phyloP scores from a whole-genome alignment of 2,113 vertebrate genomes.

The Spea bombifrons region DNA sequence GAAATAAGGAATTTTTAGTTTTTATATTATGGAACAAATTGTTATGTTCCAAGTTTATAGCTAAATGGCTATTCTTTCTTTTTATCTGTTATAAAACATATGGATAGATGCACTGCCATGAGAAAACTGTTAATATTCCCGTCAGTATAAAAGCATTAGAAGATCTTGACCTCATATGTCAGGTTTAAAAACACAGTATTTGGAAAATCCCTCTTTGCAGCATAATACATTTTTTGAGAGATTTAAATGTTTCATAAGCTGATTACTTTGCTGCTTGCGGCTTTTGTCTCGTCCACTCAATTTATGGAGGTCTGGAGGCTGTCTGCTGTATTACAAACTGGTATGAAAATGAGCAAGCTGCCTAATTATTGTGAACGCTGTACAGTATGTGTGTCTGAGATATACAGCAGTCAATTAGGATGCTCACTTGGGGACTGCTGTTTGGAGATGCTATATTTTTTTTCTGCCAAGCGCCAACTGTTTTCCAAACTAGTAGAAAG shows the following conservation, averaged over 20 bases:
- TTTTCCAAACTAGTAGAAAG: not conserved
- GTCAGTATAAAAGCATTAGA: too few relatives aligned
- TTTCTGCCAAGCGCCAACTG: not conserved
- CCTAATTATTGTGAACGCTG: not conserved
- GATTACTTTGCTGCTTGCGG: not conserved
- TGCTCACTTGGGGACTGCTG: not conserved
- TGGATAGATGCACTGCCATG: too few relatives aligned
- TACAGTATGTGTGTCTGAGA: not conserved
- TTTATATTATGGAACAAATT: too few relatives aligned
- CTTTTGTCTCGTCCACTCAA: not conserved
- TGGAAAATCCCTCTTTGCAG: too few relatives aligned
- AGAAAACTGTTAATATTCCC: too few relatives aligned
- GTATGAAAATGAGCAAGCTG: not conserved
- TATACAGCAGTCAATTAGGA: not conserved
- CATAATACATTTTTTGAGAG: not conserved
- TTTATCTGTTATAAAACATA: too few relatives aligned
- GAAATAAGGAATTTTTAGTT: too few relatives aligned
- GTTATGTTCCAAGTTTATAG: too few relatives aligned
- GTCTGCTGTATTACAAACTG: not conserved
- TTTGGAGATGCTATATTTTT: not conserved
- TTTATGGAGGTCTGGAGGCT: constrained; percentile 3
- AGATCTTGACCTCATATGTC: too few relatives aligned
- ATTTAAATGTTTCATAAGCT: constrained; percentile 13
- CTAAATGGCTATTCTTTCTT: too few relatives aligned
- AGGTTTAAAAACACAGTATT: too few relatives aligned